Evolutionary conservation across 2,888 invertebrate genomes (phyloP), one percentile per base, ranked within the genome.

Genomic region (Macrophya alboannulata): DNA sequence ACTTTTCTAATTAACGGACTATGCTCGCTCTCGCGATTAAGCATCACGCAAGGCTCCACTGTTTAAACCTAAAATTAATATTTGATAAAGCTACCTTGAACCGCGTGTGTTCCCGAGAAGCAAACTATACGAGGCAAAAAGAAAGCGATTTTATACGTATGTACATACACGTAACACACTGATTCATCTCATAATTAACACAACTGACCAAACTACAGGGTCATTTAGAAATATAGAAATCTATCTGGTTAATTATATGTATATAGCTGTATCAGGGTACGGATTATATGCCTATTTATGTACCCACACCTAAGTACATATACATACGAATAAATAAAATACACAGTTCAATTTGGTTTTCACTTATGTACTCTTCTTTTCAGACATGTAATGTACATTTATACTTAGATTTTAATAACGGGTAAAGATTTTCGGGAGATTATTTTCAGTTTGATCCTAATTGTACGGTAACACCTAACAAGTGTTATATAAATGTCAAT

Each of bases 51-150:
- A 59, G 81, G 5, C 62, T 15, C 8, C 17, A 21, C 43, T 12
- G n/a, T 62, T 31, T 62, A 21, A 43, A 81, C 43, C 62, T 81
- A 43, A 81, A 62, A 62, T n/a, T 59, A 25, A 81, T 62, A 62
- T 21, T 40, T 40, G 62, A 81, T 81, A 77, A 81, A 81, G 43
- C 62, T 62, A 62, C 81, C 81, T 81, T 81, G 81, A 62, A 81
- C 40, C 17, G 15, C 25, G 71, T 45, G 21, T 40, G 25, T 51
- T 43, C 21, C 10, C 59, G 43, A 51, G 40, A 25, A 81, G 31
- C 62, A 51, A 62, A 81, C 43, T 59, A 31, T 31, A 81, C 81
- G n/a, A 25, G 62, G 62, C 81, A n/a, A 81, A 62, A 62, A 62
- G 81, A 62, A 81, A 81, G 62, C 81, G 40, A 62, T 62, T 43